phyloP scores from a whole-genome alignment of 1,140 invertebrate species.

The Zaprionus tsacasi region DNA sequence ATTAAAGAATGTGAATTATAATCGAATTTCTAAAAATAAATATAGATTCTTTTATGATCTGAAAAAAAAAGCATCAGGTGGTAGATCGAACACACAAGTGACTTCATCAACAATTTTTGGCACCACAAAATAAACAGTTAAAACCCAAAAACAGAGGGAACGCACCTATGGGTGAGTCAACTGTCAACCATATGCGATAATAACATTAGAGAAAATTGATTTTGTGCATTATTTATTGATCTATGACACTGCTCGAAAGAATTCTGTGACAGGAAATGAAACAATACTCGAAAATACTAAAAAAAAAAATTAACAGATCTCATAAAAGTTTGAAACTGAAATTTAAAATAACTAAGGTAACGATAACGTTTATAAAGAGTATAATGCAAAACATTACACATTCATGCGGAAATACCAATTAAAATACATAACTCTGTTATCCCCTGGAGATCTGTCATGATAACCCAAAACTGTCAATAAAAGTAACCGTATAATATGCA shows the following conservation, averaged over 20 bases:
- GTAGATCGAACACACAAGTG: constrained; percentile 15
- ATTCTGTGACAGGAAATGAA: background rate
- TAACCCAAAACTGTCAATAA: constrained; percentile 2
- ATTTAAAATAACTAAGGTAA: background rate
- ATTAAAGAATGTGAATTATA: constrained; percentile 27
- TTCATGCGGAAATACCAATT: background rate
- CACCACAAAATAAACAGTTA: background rate
- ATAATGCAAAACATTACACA: too few species aligned
- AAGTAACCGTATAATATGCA: constrained; percentile 4
- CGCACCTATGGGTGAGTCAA: background rate
- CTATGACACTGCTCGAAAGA: background rate
- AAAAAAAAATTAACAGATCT: background rate
- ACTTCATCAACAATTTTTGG: background rate
- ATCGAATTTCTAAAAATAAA: constrained; percentile 50
- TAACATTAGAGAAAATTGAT: background rate
- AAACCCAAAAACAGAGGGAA: background rate
- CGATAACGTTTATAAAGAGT: too few species aligned
- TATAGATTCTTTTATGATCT: constrained; percentile 1
- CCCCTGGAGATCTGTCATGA: background rate
- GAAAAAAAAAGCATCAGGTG: constrained; percentile 1
- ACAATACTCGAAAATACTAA: background rate
- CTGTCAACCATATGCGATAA: background rate
- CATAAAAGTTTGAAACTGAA: background rate
- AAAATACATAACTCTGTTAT: background rate
- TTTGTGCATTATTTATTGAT: background rate